phyloP scores from a whole-genome alignment of 2,113 vertebrate genomes.

The Callaeas wilsoni region DNA sequence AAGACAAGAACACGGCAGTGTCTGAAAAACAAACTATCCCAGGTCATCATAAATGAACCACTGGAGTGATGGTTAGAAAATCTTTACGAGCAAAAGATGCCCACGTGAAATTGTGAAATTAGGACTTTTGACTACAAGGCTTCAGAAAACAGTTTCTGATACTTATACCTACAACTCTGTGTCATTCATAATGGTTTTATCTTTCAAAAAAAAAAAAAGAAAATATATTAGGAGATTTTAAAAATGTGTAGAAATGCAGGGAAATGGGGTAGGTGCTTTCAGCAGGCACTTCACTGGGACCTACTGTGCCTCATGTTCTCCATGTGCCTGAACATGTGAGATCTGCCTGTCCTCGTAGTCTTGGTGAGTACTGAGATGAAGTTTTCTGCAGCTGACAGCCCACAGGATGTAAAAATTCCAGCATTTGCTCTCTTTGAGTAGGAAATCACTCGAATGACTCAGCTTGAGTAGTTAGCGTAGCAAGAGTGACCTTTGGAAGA shows the following conservation, averaged over 20 bases:
- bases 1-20: background rate
- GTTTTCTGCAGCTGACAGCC: background rate
- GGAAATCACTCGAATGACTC: background rate
- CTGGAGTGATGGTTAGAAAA: background rate
- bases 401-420: background rate
- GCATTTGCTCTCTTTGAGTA: background rate
- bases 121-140: background rate
- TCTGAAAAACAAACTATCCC: background rate
- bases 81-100: fast-evolving
- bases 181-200: background rate
- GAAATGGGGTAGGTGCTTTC: background rate
- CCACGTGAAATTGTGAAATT: background rate
- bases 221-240: background rate
- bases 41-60: background rate
- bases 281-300: background rate
- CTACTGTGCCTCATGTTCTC: background rate
- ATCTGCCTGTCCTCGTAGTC: background rate
- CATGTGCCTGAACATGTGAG: background rate
- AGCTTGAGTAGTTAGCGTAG: background rate
- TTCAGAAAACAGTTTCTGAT: background rate
- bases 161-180: fast-evolving
- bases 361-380: background rate
- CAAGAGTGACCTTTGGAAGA: background rate
- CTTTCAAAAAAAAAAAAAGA: background rate
- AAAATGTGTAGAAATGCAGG: background rate